Evolutionary conservation across 2,113 vertebrate species (phyloP), one percentile per base, ranked within the genome.

Genomic region (Hippocampus mohnikei): DNA sequence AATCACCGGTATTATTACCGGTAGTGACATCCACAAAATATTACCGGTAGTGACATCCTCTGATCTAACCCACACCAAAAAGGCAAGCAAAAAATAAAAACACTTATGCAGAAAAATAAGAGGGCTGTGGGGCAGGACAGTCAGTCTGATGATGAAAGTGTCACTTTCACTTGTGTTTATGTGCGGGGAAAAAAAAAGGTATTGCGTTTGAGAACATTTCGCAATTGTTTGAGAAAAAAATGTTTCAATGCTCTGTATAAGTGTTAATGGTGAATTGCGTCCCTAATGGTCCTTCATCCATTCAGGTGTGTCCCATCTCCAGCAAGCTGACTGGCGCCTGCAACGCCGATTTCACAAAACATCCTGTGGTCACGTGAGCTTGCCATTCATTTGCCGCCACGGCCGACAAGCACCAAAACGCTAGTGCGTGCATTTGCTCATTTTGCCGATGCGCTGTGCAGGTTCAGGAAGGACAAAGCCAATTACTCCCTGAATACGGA

Each of bases 401-500:
- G 21, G 1, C 40, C 33, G 18, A n/a, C 16, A 41, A 64, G 62
- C 21, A 23, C 18, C 11, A 3, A 23, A 40, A 20, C 0, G 11
- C 13, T 0, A 15, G 42, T 44, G 42, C 42, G 46, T n/a, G 50
- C 20, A 5, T 18, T 16, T 7, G 33, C n/a, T 50, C 44, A 20
- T 66, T 37, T 46, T 66, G 65, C 21, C 69, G 62, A 44, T 42
- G 0, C 9, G 48, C 0, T 58, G 23, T 70, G 53, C 86, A 99
- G 97, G 56, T 96, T 99, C 81, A 94, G 66, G 80, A 79, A 92
- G 1, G 97, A 98, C 82, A 82, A 81, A 3, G 97, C 94, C 0
- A 99, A 97, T 88, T 97, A 92, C 75, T 99, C 97, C 0, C 81
- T 99, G 40, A 99, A 94, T 85, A 93, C 96, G 0, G 97, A 99